Conservation (phyloP, 1,140 invertebrate species). For the Zaprionus nigranus region DNA sequence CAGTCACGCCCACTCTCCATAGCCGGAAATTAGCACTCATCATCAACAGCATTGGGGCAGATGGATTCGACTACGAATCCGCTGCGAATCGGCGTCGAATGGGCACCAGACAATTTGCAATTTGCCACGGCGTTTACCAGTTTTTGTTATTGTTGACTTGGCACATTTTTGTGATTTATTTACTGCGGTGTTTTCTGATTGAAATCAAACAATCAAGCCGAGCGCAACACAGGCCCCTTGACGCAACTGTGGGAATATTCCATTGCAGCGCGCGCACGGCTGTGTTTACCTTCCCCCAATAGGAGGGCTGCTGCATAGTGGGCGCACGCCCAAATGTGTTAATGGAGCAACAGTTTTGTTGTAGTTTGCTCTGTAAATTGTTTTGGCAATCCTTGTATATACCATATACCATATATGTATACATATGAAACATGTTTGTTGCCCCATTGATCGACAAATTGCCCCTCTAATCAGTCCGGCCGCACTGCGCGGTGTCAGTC, state of each 20-base stretch:
- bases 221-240: conserved; percentile 37
- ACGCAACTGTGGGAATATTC: conserved; percentile 81
- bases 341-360: conserved; percentile 74
- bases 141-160: conserved; percentile 68
- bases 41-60: conserved; percentile 16
- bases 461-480: conserved; percentile 58
- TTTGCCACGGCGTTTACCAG: conserved; percentile 55
- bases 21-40: conserved; percentile 65
- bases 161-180: conserved; percentile 77
- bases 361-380: conserved; percentile 59
- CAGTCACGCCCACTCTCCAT: conserved; percentile 41
- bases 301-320: neutral
- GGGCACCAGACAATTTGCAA: conserved; percentile 42
- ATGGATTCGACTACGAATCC: neutral
- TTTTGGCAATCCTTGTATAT: conserved; percentile 48
- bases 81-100: conserved; percentile 12
- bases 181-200: conserved; percentile 67
- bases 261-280: conserved; percentile 58
- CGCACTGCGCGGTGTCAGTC: conserved; percentile 50
- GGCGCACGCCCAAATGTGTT: conserved; percentile 71
- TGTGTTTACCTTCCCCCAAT: conserved; percentile 44
- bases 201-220: conserved; percentile 57
- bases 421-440: conserved; percentile 24
- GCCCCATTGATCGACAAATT: conserved; percentile 49
- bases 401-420: no score